These are phyloP conservation scores for Neomorphus geoffroyi DNA, from an alignment of 2,797 vertebrate species.

Conservation along the genomic window DNA sequence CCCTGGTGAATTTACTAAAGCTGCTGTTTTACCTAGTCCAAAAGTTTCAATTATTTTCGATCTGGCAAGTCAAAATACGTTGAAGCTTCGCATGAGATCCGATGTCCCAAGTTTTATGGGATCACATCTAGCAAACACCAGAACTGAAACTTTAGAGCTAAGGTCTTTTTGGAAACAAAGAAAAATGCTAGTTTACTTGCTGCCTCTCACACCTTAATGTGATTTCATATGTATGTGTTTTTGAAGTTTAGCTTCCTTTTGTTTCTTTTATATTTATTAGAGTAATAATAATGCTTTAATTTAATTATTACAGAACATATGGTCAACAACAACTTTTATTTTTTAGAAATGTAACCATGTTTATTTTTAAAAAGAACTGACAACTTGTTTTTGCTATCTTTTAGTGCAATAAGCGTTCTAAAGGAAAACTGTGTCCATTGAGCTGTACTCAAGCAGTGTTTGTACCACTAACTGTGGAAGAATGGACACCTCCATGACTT, in stretches of 20 bases:
- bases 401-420: slow-evolving; percentile 93
- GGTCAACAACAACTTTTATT: slow-evolving; percentile 75
- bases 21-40: slow-evolving; percentile 75
- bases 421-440: slow-evolving; percentile 74
- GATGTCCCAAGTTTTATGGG: slow-evolving; percentile 14
- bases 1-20: slow-evolving; percentile 69
- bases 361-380: slow-evolving; percentile 78
- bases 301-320: slow-evolving; percentile 79
- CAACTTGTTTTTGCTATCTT: slow-evolving; percentile 83
- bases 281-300: slow-evolving; percentile 81
- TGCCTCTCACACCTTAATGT: slow-evolving; percentile 81
- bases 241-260: slow-evolving; percentile 78
- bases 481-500: slow-evolving; percentile 70
- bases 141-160: slow-evolving; percentile 69
- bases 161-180: slow-evolving; percentile 65
- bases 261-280: slow-evolving; percentile 84
- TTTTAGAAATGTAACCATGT: slow-evolving; percentile 77
- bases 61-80: slow-evolving; percentile 58
- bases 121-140: slow-evolving; percentile 40
- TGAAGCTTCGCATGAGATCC: slow-evolving; percentile 43
- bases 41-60: slow-evolving; percentile 65
- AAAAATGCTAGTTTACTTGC: slow-evolving; percentile 74
- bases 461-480: slow-evolving; percentile 56
- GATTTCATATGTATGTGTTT: slow-evolving; percentile 76
- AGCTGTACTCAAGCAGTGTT: slow-evolving; percentile 65